These are phyloP conservation scores for Volucella inanis DNA, from an alignment of 2,888 invertebrate genomes.

Conservation along the genomic window DNA sequence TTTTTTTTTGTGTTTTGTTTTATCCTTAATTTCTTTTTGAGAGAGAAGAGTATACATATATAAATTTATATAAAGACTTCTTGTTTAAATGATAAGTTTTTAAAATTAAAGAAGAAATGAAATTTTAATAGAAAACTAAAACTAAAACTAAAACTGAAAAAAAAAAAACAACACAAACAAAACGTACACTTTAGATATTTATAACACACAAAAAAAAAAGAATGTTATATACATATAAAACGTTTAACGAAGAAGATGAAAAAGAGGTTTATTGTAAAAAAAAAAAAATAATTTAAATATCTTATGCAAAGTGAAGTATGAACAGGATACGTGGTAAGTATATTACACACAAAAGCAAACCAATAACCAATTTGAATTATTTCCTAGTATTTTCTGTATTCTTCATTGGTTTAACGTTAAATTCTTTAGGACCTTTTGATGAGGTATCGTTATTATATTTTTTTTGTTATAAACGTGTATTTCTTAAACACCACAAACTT, in stretches of 20 bases:
- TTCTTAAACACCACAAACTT: background rate
- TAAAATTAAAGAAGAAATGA: constrained; percentile 53
- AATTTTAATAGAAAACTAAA: constrained; percentile 65
- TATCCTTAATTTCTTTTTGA: background rate
- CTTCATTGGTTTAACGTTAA: background rate
- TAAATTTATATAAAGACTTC: constrained; percentile 52
- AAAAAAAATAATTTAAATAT: background rate
- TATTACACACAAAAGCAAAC: constrained; percentile 12
- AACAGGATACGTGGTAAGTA: constrained; percentile 4
- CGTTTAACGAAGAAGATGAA: constrained; percentile 52
- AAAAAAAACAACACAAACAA: constrained; percentile 37
- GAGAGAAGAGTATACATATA: constrained; percentile 17
- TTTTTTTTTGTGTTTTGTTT: constrained; percentile 5
- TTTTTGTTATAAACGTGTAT: too few relatives aligned
- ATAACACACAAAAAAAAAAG: constrained; percentile 43
- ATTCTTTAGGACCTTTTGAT: too few relatives aligned
- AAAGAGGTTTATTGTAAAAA: constrained; percentile 42
- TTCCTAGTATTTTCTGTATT: background rate
- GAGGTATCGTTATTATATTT: too few relatives aligned
- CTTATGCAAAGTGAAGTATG: constrained; percentile 8
- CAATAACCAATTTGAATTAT: background rate
- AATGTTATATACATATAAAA: constrained; percentile 41
- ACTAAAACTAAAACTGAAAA: constrained; percentile 18
- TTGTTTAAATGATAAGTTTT: constrained; percentile 49
- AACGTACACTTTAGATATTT: constrained; percentile 64